These are phyloP conservation scores for Aeoliscus strigatus DNA, from an alignment of 2,797 vertebrate genomes.

Conservation along the genomic window DNA sequence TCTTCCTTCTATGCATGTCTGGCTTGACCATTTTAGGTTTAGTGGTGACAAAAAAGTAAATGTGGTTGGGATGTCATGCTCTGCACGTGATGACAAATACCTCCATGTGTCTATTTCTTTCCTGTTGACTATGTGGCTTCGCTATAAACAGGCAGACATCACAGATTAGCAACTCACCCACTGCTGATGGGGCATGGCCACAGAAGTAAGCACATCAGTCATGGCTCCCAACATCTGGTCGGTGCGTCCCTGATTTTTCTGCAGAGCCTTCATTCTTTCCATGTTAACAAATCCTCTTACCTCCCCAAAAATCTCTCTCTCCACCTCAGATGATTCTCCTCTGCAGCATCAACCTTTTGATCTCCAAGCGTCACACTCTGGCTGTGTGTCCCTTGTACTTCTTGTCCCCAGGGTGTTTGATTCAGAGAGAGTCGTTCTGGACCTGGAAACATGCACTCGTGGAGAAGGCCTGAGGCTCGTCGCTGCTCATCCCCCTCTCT, in stretches of 20 bases:
- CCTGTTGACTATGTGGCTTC: slow-evolving; percentile 11
- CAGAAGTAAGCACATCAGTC: slow-evolving; percentile 85
- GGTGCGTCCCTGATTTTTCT: slow-evolving; percentile 81
- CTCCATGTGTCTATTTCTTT: slow-evolving; percentile 4
- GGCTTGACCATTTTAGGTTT: slow-evolving; percentile 39
- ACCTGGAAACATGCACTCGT: slow-evolving; percentile 7
- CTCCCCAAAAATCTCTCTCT: slow-evolving; percentile 2
- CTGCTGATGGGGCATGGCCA: slow-evolving; percentile 83
- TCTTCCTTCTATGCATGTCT: slow-evolving; percentile 16
- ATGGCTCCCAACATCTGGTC: slow-evolving; percentile 91
- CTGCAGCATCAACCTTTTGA: too few relatives aligned
- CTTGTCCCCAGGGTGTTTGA: too few relatives aligned
- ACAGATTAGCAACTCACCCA: slow-evolving; percentile 76
- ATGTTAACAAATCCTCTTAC: background rate
- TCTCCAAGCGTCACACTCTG: too few relatives aligned
- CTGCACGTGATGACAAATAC: slow-evolving; percentile 13
- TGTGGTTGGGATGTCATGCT: slow-evolving; percentile 7
- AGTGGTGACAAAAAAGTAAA: slow-evolving; percentile 15
- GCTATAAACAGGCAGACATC: slow-evolving; percentile 12
- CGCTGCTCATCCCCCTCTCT: slow-evolving; percentile 3
- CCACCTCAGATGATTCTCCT: slow-evolving; percentile 13
- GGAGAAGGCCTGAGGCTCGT: slow-evolving; percentile 18
- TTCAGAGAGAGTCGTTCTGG: too few relatives aligned
- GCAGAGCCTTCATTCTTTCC: slow-evolving; percentile 76
- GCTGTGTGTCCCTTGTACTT: slow-evolving; percentile 14